phyloP scores from a whole-genome alignment of 1,140 invertebrate species.

The Marisa cornuarietis region DNA sequence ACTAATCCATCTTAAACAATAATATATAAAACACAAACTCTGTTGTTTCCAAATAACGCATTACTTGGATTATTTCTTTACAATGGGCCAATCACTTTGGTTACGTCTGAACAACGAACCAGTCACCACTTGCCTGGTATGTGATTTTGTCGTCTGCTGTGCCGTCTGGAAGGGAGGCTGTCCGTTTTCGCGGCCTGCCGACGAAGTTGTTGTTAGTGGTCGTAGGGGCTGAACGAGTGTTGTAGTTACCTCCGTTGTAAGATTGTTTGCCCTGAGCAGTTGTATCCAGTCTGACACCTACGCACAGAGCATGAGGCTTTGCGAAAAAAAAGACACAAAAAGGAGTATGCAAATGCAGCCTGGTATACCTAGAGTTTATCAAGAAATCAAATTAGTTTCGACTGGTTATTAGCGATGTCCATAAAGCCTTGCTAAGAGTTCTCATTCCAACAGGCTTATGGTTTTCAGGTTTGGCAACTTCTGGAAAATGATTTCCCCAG shows the following conservation, averaged over 20 bases:
- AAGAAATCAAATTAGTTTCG: too few relatives aligned
- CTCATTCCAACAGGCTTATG: too few relatives aligned
- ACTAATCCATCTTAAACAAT: not conserved
- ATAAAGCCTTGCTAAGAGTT: too few relatives aligned
- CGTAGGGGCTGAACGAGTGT: not conserved
- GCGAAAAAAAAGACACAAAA: too few relatives aligned
- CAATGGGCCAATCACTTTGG: not conserved
- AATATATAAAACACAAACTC: not conserved
- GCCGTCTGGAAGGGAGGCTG: not conserved
- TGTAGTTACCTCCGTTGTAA: not conserved
- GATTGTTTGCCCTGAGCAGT: not conserved
- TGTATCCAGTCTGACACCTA: not conserved
- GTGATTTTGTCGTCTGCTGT: not conserved
- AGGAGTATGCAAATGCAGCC: too few relatives aligned
- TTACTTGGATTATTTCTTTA: not conserved
- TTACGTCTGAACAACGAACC: not conserved
- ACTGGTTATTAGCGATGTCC: too few relatives aligned
- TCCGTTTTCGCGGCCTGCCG: conserved; percentile 9
- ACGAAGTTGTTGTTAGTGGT: not conserved
- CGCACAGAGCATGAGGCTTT: not conserved
- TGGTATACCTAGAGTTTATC: too few relatives aligned
- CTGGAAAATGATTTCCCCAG: too few relatives aligned
- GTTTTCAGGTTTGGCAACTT: too few relatives aligned
- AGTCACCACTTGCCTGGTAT: not conserved
- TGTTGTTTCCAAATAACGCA: not conserved